phyloP scores from a whole-genome alignment of 2,113 vertebrate genomes.

The Oxyruncus cristatus region DNA sequence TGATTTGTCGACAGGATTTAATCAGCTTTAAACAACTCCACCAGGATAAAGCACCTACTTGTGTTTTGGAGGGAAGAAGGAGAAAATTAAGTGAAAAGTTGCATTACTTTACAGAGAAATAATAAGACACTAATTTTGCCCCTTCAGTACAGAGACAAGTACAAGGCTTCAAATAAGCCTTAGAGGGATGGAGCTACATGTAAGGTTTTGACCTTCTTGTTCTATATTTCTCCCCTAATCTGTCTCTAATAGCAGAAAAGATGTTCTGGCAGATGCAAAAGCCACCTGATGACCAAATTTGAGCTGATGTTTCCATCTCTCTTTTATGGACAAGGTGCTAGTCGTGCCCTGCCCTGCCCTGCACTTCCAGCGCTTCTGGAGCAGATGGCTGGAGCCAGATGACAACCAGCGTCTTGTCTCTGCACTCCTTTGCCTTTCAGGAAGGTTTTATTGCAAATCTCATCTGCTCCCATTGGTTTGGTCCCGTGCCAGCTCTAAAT shows the following conservation, averaged over 20 bases:
- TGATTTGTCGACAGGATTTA: neutral
- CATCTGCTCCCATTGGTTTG: conserved; percentile 44
- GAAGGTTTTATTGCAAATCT: conserved; percentile 37
- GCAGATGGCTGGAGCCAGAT: conserved; percentile 7
- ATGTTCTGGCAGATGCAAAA: conserved; percentile 17
- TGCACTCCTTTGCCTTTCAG: neutral
- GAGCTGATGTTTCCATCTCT: neutral
- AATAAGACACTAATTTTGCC: neutral
- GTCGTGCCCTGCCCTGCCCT: neutral
- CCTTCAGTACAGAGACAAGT: neutral
- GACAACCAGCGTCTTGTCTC: neutral
- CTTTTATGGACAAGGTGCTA: neutral
- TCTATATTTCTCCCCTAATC: neutral
- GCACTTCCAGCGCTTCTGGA: neutral
- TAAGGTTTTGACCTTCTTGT: conserved; percentile 16
- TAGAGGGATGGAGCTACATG: neutral
- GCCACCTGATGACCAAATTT: neutral
- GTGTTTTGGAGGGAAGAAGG: neutral
- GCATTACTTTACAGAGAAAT: neutral
- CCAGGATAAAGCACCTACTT: neutral
- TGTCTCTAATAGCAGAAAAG: neutral
- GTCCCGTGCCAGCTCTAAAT: neutral
- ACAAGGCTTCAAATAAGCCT: neutral
- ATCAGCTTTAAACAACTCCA: neutral
- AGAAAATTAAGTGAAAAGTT: neutral